Evolutionary conservation across 2,797 vertebrate species (phyloP), one percentile per base, ranked within the genome.

Genomic region (Aeoliscus strigatus): DNA sequence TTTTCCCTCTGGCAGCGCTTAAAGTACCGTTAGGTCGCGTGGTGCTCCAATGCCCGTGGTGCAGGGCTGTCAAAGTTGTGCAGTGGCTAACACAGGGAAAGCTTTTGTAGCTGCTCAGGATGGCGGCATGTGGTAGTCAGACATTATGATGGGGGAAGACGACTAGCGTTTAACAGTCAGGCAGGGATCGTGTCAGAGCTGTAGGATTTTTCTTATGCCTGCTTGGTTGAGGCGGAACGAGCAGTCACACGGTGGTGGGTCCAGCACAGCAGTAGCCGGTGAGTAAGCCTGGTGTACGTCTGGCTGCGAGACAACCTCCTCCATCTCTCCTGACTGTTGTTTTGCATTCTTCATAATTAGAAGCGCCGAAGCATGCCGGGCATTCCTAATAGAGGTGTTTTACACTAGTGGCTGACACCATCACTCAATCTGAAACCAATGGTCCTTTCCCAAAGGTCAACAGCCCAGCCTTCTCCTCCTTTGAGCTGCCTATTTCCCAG

Each of bases 311-410:
- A 27, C 57, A 42, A 68, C 54, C 60, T 60, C 58, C 28, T 43
- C 58, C 44, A 46, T 68, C 60, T 72, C 66, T 61, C 70, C 57
- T 57, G 53, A 67, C 70, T 59, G 53, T 81, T 87, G 82, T 87
- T 87, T 86, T 85, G 77, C 74, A 87, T 87, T 82, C 80, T 80
- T 84, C 49, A 64, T 82, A 77, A 86, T 85, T 79, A 85, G 63
- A 79, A 75, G 79, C 54, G 35, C 60, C 56, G 55, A 53, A 76
- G 83, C 81, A 82, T 82, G 74, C 60, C 44, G 57, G 60, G 65
- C 68, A 78, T 76, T 75, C 60, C 64, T 77, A 88, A 86, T 79
- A 71, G 76, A 86, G 82, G 78, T 77, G 81, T 82, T 83, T 79
- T 78, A 84, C 82, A 79, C 75, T 56, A 30, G 51, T 66, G 60